Percentiles rank a stretch among this genome's conserved stretches.
phyloP scores from a whole-genome alignment of 2,888 invertebrate species.

The Cheilosia pagana region DNA sequence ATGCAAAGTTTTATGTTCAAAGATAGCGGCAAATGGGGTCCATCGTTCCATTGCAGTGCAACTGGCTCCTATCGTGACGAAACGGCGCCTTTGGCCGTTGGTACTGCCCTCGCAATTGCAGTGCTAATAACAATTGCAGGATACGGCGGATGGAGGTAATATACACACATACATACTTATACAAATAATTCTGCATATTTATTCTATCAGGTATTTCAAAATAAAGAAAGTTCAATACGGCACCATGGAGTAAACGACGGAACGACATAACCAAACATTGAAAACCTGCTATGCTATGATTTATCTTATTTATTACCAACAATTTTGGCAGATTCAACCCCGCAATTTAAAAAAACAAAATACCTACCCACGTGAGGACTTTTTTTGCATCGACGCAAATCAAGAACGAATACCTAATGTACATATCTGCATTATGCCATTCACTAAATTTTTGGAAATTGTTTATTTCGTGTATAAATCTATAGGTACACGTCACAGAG shows the following conservation, averaged over 20 bases:
- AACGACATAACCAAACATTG: neutral
- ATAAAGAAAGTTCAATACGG: slow-evolving; percentile 96
- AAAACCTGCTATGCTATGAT: neutral
- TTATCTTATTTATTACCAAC: slow-evolving; percentile 6
- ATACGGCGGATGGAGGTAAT: slow-evolving; percentile 88
- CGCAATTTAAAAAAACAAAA: too few species aligned
- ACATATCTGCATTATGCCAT: too few species aligned
- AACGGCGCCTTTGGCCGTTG: slow-evolving; percentile 92
- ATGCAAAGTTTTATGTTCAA: slow-evolving; percentile 96
- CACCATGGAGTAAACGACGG: slow-evolving; percentile 90
- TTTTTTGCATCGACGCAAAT: too few species aligned
- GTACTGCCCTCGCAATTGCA: slow-evolving; percentile 92
- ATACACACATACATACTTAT: too few species aligned
- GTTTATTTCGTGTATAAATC: too few species aligned
- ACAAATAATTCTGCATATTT: neutral
- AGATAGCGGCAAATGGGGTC: slow-evolving; percentile 86
- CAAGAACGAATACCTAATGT: too few species aligned
- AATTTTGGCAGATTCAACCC: neutral
- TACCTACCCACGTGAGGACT: too few species aligned
- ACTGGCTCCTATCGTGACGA: slow-evolving; percentile 89
- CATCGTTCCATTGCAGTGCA: slow-evolving; percentile 83
- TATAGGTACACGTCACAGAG: too few species aligned
- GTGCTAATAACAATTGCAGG: slow-evolving; percentile 92
- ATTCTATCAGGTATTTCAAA: slow-evolving; percentile 89
- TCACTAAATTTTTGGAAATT: too few species aligned